Evolutionary conservation across 1,140 invertebrate genomes (phyloP).

Genomic region (Carposina sasakii): DNA sequence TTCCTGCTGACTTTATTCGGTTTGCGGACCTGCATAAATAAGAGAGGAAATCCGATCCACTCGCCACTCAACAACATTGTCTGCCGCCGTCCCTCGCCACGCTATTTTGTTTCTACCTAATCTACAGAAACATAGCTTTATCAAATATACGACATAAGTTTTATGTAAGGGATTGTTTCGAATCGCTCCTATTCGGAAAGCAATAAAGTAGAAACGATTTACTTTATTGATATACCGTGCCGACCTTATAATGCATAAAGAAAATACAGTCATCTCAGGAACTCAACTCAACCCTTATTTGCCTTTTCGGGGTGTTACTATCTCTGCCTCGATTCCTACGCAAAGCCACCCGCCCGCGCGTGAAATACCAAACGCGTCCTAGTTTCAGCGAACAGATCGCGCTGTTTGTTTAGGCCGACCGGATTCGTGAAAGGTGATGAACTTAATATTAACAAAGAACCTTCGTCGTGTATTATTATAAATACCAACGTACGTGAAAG

Average conservation of each 20-base stretch:
- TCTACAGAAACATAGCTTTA: conserved; percentile 31
- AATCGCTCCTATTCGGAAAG: conserved; percentile 38
- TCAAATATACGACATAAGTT: conserved; percentile 27
- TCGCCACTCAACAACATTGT: conserved; percentile 37
- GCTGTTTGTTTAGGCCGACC: conserved; percentile 51
- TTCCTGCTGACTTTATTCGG: conserved; percentile 54
- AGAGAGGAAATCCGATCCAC: conserved; percentile 32
- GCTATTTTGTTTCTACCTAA: conserved; percentile 39
- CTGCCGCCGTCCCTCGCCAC: conserved; percentile 23
- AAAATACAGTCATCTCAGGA: conserved; percentile 57
- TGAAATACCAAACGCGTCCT: conserved; percentile 65
- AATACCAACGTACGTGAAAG: conserved; percentile 22
- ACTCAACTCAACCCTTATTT: conserved; percentile 59
- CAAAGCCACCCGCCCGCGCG: conserved; percentile 56
- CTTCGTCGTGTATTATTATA: conserved; percentile 32
- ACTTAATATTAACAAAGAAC: conserved; percentile 47
- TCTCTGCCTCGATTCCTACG: conserved; percentile 61
- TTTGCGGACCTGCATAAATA: conserved; percentile 62
- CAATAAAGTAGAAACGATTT: conserved; percentile 43
- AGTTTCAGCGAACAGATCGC: conserved; percentile 46
- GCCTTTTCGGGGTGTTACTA: conserved; percentile 60
- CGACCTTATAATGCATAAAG: conserved; percentile 53
- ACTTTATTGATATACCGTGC: conserved; percentile 34
- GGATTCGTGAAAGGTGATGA: conserved; percentile 37
- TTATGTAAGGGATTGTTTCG: conserved; percentile 36